Base-by-base conservation (phyloP, 23 tunicate species). In the Halocynthia aurantium region DNA sequence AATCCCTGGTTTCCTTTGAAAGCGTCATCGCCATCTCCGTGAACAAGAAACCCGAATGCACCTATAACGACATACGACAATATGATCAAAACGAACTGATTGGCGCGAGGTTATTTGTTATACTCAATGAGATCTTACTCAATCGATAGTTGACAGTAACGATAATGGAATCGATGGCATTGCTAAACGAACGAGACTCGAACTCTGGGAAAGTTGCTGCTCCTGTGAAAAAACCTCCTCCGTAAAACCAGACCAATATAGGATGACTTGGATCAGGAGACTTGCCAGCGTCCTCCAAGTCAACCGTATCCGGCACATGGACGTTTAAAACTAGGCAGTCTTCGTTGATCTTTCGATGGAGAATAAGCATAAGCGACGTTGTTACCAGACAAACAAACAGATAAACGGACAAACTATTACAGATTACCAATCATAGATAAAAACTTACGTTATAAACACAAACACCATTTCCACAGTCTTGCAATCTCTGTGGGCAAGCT, bases 201-300 rank as follows among this genome's bases (percentile, higher is more conserved):
- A 73, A 94, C 7, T 84, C 22, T 13, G 79, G 76, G 50, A 56
- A 13, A 7, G 89, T 81, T 22, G 77, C 93, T 44, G 85, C 76
- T 53, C 99, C 99, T 18, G 77, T 52, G 57, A 71, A 65, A 60
- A 86, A 78, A 7, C 84, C 97, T 7, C 99, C 99, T 8, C 99
- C 99, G 73, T 96, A 89, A n/a, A 89, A 31, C 96, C 96, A 96
- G 6, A 96, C 76, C 74, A 85, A n/a, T n/a, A 96, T 96, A 18
- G 99, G 97, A n/a, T 64, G 78, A n/a, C 5, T 54, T 31, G 44
- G 44, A 52, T 62, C 74, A 22, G 88, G 81, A 18, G 95, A 70
- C 51, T 79, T 8, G 12, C 56, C 57, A 13, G 85, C 12, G 68
- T 80, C 80, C 12, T 73, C 58, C 50, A 88, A 64, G 50, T 84